These are phyloP conservation scores for Solen grandis DNA, from an alignment of 1,140 invertebrate species.

Conservation along the genomic window DNA sequence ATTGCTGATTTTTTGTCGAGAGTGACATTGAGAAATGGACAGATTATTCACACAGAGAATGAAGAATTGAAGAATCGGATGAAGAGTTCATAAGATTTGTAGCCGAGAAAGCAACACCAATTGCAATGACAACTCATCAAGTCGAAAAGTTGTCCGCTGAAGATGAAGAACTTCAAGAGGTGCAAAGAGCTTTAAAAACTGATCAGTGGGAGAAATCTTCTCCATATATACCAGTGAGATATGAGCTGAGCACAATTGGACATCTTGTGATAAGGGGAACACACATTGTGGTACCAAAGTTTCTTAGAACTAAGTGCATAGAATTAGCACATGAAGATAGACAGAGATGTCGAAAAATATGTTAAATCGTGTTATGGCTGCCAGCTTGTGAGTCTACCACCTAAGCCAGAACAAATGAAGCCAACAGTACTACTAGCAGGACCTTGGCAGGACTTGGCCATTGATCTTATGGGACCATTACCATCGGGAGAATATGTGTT, in stretches of 20 bases:
- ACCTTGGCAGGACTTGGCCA: conserved; percentile 53
- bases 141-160: conserved; percentile 32
- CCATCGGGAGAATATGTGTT: conserved; percentile 47
- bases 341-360: conserved; percentile 43
- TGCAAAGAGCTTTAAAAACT: conserved; percentile 7
- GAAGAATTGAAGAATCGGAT: not conserved
- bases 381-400: not conserved
- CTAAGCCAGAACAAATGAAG: conserved; percentile 28
- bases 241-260: conserved; percentile 11
- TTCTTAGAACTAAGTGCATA: conserved; percentile 57
- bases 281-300: conserved; percentile 20
- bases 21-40: not conserved
- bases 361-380: conserved; percentile 32
- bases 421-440: conserved; percentile 34
- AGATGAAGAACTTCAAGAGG: conserved; percentile 28
- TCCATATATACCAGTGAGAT: not conserved
- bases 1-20: conserved; percentile 55
- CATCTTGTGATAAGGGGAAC: conserved; percentile 25
- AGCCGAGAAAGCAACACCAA: not conserved
- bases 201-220: conserved; percentile 3
- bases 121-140: conserved; percentile 38
- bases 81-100: conserved; percentile 1
- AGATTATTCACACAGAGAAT: not conserved
- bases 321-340: no score
- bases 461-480: conserved; percentile 59